phyloP scores from a whole-genome alignment of 2,888 invertebrate genomes.

The Sacculina carcini region DNA sequence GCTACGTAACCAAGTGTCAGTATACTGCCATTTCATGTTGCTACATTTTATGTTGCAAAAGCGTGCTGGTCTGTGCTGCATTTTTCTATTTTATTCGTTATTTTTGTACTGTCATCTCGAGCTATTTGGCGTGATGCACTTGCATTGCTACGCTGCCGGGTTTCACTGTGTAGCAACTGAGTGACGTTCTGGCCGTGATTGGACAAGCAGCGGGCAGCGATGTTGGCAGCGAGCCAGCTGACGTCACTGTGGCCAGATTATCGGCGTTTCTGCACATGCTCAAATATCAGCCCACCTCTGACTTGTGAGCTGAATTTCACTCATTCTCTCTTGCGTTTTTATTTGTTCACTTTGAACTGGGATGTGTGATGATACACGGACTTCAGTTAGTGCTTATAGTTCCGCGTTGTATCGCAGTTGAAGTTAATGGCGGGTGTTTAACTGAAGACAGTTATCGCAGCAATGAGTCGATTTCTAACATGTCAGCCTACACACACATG shows the following conservation, averaged over 20 bases:
- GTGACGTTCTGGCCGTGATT: constrained; percentile 43
- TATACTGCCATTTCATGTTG: too few relatives aligned
- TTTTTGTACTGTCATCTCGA: too few relatives aligned
- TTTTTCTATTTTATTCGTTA: background rate
- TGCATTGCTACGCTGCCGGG: too few relatives aligned
- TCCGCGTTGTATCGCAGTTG: too few relatives aligned
- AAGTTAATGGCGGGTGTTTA: too few relatives aligned
- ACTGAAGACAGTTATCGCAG: background rate
- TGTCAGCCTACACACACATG: background rate
- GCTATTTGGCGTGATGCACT: too few relatives aligned
- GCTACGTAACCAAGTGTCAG: background rate
- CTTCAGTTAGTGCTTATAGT: too few relatives aligned
- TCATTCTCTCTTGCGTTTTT: background rate
- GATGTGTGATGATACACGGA: too few relatives aligned
- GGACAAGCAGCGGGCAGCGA: too few relatives aligned
- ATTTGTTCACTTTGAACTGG: too few relatives aligned
- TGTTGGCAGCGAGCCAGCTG: constrained; percentile 43
- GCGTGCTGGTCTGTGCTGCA: too few relatives aligned
- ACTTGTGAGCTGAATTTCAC: constrained; percentile 9
- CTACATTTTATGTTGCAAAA: background rate
- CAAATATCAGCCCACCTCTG: constrained; percentile 43
- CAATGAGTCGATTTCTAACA: background rate
- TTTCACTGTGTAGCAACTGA: constrained; percentile 26
- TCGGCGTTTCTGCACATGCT: constrained; percentile 35
- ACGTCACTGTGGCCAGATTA: constrained; percentile 42